These are phyloP conservation scores for Ceratina australensis DNA, from an alignment of 1,140 invertebrate genomes.

Conservation along the genomic window DNA sequence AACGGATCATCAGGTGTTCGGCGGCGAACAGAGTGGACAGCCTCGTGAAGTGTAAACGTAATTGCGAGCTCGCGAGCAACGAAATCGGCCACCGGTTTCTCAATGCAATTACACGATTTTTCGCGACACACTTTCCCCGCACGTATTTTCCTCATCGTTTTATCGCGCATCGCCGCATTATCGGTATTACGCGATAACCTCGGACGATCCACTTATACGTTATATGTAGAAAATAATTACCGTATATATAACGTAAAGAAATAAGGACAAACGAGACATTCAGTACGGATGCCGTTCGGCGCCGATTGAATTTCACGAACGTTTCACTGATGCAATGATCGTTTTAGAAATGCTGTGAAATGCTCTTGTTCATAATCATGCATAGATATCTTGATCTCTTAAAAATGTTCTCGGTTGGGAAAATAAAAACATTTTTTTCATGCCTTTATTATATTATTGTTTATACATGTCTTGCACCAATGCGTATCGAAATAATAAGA, in stretches of 20 bases:
- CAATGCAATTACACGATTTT: neutral
- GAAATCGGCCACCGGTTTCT: neutral
- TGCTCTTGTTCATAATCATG: too few species aligned
- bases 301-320: too few species aligned
- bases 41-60: neutral
- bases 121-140: slow-evolving; percentile 19
- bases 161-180: neutral
- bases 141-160: neutral
- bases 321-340: too few species aligned
- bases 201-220: slow-evolving; percentile 7
- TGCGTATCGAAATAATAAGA: too few species aligned
- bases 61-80: slow-evolving; percentile 2
- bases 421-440: too few species aligned
- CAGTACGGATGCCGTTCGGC: neutral
- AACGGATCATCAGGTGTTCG: neutral
- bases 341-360: too few species aligned
- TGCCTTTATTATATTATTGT: too few species aligned
- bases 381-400: too few species aligned
- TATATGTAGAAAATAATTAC: slow-evolving; percentile 29
- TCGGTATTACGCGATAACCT: slow-evolving; percentile 11
- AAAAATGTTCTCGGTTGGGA: too few species aligned
- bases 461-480: too few species aligned
- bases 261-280: too few species aligned
- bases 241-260: neutral
- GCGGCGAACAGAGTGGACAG: neutral